Evolutionary conservation across 2,113 vertebrate genomes (phyloP).

Genomic region (Oncorhynchus clarkii): DNA sequence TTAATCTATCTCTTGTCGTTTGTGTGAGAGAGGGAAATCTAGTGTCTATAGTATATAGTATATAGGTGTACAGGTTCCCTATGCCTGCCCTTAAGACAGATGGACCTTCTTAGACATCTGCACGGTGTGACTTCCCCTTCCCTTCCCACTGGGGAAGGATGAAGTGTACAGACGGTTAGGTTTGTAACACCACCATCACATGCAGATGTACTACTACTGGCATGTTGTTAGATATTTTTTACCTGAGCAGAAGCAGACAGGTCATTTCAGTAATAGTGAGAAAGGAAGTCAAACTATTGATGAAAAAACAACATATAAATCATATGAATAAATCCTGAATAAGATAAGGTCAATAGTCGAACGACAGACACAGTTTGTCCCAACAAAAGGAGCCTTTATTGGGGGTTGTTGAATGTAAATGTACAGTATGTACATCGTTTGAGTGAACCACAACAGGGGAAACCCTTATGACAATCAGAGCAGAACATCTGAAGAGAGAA

Average conservation of each 20-base stretch:
- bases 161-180: too few relatives aligned
- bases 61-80: too few relatives aligned
- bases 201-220: not conserved
- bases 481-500: not conserved
- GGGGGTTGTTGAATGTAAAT: not conserved
- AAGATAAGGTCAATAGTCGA: not conserved
- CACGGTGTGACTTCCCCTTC: not conserved
- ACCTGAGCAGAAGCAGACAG: too few relatives aligned
- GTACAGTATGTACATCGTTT: not conserved
- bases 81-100: not conserved
- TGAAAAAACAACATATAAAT: not conserved
- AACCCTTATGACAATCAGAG: too few relatives aligned
- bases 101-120: not conserved
- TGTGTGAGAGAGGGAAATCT: not conserved
- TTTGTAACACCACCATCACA: not conserved
- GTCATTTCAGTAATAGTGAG: too few relatives aligned
- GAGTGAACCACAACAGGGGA: not conserved
- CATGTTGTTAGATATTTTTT: too few relatives aligned
- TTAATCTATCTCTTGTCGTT: not conserved
- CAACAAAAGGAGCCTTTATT: not conserved
- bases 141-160: not conserved
- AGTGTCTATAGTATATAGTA: not conserved
- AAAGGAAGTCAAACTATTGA: not conserved
- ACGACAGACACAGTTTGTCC: not conserved
- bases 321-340: not conserved